Evolutionary conservation across 2,888 invertebrate genomes (phyloP).

Genomic region (Agrenia bidenticulata): DNA sequence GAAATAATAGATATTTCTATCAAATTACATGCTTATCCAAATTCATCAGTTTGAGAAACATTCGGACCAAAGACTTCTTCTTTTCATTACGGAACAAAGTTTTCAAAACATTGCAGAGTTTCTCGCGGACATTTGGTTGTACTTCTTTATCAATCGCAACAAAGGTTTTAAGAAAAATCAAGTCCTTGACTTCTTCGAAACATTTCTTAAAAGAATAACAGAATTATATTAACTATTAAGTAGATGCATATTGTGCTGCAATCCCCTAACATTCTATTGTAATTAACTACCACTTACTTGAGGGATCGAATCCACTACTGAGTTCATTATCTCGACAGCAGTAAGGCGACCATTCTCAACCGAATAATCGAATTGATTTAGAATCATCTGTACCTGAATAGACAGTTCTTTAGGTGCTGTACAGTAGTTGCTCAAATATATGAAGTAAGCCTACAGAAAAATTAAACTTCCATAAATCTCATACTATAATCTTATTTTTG

Average conservation of each 20-base stretch:
- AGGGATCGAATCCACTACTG: slow-evolving; percentile 34
- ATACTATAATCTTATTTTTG: neutral
- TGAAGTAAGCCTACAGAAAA: slow-evolving; percentile 37
- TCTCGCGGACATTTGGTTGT: slow-evolving; percentile 28
- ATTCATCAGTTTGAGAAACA: slow-evolving; percentile 32
- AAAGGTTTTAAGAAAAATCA: slow-evolving; percentile 36
- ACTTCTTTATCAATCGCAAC: slow-evolving; percentile 34
- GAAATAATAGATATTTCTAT: too few relatives aligned
- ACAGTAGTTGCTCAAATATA: slow-evolving; percentile 41
- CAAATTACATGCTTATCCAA: slow-evolving; percentile 39
- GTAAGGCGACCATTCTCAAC: slow-evolving; percentile 37
- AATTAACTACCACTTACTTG: slow-evolving; percentile 26
- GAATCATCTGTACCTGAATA: slow-evolving; percentile 37
- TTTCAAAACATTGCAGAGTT: slow-evolving; percentile 28
- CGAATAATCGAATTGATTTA: slow-evolving; percentile 36
- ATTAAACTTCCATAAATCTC: too few relatives aligned
- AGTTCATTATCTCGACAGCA: slow-evolving; percentile 36
- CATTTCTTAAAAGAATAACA: slow-evolving; percentile 26
- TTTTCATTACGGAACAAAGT: slow-evolving; percentile 30
- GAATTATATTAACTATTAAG: slow-evolving; percentile 2
- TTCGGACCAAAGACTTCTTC: slow-evolving; percentile 25
- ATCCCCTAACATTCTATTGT: too few relatives aligned
- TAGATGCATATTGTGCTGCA: too few relatives aligned
- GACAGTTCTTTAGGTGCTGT: slow-evolving; percentile 39
- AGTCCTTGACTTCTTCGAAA: slow-evolving; percentile 38